phyloP scores from a whole-genome alignment of 2,888 invertebrate species.

The Penaeus monodon region DNA sequence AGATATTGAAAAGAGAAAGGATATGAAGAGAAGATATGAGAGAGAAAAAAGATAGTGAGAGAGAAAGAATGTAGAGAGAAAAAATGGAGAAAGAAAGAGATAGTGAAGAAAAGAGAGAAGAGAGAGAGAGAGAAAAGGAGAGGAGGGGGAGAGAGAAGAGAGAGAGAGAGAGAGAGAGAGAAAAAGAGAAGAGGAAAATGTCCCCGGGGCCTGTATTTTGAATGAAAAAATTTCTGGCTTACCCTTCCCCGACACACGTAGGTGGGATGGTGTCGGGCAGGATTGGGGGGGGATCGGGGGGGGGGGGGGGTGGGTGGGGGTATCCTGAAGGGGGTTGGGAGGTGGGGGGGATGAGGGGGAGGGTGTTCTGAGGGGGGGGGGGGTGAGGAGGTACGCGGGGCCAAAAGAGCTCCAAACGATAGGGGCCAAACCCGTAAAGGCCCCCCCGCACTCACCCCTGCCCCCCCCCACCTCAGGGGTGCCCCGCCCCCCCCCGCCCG shows the following conservation, averaged over 20 bases:
- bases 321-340: neutral
- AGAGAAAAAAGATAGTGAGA: neutral
- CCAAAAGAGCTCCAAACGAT: constrained; percentile 29
- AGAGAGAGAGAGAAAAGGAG: neutral
- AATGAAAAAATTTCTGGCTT: too few relatives aligned
- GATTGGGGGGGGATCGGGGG: neutral
- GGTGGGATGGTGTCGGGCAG: neutral
- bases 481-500: constrained; percentile 15
- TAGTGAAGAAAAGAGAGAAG: too few relatives aligned
- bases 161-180: constrained; percentile 30
- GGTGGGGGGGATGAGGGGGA: neutral
- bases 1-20: too few relatives aligned
- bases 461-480: constrained; percentile 21
- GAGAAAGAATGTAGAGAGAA: constrained; percentile 16
- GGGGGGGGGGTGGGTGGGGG: neutral
- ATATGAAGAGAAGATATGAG: too few relatives aligned
- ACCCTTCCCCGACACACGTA: too few relatives aligned
- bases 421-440: constrained; percentile 26
- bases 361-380: neutral
- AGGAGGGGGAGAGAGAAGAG: neutral
- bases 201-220: too few relatives aligned
- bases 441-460: constrained; percentile 14
- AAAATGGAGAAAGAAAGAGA: neutral
- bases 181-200: neutral
- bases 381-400: constrained; percentile 6